Conservation (phyloP, 2,888 invertebrate genomes). For the Oithona nana region DNA sequence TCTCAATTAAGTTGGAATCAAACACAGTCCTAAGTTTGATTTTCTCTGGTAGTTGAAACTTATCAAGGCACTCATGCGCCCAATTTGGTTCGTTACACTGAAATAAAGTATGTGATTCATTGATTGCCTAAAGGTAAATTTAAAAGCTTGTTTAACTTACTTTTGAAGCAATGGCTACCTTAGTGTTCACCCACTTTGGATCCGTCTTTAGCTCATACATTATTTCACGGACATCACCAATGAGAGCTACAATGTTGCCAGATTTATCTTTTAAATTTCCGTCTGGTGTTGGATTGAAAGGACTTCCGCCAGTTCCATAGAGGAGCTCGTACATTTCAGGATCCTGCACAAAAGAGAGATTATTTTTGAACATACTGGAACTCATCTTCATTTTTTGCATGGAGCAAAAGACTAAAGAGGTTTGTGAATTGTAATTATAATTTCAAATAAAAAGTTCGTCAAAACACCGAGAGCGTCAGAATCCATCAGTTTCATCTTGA, state of each 20-base stretch:
- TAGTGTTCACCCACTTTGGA: slow-evolving; percentile 1
- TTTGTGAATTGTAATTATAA: too few species aligned
- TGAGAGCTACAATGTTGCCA: background rate
- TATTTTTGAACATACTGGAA: too few species aligned
- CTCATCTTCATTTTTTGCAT: too few species aligned
- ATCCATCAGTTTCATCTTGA: too few species aligned
- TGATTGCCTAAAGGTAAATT: too few species aligned
- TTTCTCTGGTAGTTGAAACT: slow-evolving; percentile 1
- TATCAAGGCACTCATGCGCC: slow-evolving; percentile 12
- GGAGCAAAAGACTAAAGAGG: too few species aligned
- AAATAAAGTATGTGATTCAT: too few species aligned
- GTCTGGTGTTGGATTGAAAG: background rate
- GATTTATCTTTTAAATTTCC: slow-evolving; percentile 1
- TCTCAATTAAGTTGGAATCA: slow-evolving; percentile 3
- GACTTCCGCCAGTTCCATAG: slow-evolving; percentile 9
- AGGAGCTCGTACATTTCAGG: slow-evolving; percentile 16
- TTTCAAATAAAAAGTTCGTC: too few species aligned
- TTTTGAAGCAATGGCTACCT: background rate
- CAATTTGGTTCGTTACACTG: slow-evolving; percentile 14
- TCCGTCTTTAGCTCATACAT: slow-evolving; percentile 6
- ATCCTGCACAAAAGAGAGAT: too few species aligned
- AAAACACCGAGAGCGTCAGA: too few species aligned
- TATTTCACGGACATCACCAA: slow-evolving; percentile 8
- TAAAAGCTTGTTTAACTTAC: too few species aligned
- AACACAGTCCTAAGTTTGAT: slow-evolving; percentile 1